These are phyloP conservation scores for Myotis lucifugus DNA, from an alignment of 2,113 vertebrate genomes.

Conservation along the genomic window DNA sequence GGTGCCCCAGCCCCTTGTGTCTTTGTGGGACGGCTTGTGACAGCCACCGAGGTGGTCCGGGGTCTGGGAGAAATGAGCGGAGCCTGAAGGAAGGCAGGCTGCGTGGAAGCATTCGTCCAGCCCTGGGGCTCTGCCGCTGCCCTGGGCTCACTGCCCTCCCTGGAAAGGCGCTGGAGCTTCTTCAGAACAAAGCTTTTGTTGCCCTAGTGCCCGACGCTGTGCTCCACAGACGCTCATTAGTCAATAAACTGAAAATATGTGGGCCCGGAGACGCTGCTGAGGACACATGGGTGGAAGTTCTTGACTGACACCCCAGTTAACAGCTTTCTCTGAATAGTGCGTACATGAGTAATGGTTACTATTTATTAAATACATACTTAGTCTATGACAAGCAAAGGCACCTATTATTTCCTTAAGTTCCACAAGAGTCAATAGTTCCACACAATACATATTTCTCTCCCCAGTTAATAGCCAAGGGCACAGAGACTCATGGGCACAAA, in stretches of 20 bases:
- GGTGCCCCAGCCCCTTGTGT: not conserved
- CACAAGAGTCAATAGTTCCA: not conserved
- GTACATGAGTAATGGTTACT: not conserved
- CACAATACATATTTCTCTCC: not conserved
- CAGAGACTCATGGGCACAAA: not conserved
- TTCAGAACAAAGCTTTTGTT: not conserved
- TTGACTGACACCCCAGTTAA: not conserved
- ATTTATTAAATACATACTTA: not conserved
- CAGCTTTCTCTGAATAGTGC: not conserved
- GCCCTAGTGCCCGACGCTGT: not conserved
- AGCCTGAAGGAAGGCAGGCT: not conserved
- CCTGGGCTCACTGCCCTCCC: not conserved
- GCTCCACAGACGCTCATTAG: not conserved
- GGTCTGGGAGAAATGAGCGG: not conserved
- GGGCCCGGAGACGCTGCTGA: not conserved
- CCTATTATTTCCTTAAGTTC: not conserved
- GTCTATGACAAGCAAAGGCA: not conserved
- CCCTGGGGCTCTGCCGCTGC: not conserved
- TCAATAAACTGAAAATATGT: not conserved
- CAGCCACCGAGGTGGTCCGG: not conserved
- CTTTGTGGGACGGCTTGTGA: not conserved
- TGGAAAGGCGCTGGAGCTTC: not conserved
- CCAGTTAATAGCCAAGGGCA: not conserved
- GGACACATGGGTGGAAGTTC: not conserved
- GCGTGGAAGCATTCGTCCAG: accelerated